A percentile compares a stretch with the other conserved stretches of the same genome.
These are phyloP conservation scores for Meandrusa payeni DNA, from an alignment of 2,888 invertebrate genomes.

Conservation along the genomic window DNA sequence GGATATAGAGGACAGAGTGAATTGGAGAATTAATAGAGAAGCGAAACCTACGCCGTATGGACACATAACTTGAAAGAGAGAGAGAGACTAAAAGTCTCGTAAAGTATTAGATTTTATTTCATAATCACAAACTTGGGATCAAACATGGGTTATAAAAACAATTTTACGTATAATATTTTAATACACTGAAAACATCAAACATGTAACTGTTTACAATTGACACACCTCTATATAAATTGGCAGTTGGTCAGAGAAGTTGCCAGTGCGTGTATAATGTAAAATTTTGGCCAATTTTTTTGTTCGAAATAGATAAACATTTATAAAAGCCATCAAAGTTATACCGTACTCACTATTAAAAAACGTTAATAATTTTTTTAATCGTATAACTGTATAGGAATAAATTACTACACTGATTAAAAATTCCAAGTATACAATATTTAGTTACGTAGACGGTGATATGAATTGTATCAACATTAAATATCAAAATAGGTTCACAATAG, in stretches of 20 bases:
- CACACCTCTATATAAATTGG: conserved; percentile 44
- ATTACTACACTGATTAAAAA: conserved; percentile 5
- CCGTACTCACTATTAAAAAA: conserved; percentile 1
- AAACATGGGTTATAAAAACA: too few relatives aligned
- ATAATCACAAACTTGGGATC: too few relatives aligned
- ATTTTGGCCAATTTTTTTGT: conserved; percentile 11
- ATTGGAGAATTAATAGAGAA: too few relatives aligned
- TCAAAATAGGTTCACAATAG: conserved; percentile 11
- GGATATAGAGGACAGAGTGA: too few relatives aligned
- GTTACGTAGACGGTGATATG: conserved; percentile 8
- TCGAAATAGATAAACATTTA: conserved; percentile 20
- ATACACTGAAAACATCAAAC: conserved; percentile 33
- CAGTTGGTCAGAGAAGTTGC: conserved; percentile 47
- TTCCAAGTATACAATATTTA: not conserved
- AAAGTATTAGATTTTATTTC: too few relatives aligned
- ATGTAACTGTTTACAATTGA: conserved; percentile 60
- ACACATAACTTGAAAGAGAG: too few relatives aligned
- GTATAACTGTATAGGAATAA: conserved; percentile 13
- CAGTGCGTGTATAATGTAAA: conserved; percentile 1
- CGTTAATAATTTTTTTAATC: not conserved
- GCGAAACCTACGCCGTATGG: too few relatives aligned
- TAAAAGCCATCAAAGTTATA: conserved; percentile 16
- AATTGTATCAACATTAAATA: not conserved
- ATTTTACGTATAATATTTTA: conserved; percentile 13
- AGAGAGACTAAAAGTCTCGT: too few relatives aligned